phyloP scores from a whole-genome alignment of 2,797 vertebrate species.

The Sitta carolinensis region DNA sequence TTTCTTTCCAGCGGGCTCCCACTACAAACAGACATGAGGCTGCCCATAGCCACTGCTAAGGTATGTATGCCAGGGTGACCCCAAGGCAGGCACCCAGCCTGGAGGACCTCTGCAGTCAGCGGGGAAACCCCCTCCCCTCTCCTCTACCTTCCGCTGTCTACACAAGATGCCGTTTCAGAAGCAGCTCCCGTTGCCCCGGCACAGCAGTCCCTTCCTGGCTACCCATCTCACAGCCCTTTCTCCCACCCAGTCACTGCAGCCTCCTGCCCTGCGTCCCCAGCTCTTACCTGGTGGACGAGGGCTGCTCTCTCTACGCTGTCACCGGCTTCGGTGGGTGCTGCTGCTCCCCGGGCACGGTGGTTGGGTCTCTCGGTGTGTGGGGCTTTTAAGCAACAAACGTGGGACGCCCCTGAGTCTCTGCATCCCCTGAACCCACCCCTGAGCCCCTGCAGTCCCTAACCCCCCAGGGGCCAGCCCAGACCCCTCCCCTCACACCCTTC shows the following conservation, averaged over 20 bases:
- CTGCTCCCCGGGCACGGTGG: fast-evolving
- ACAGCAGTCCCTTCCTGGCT: too few relatives aligned
- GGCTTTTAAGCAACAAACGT: background rate
- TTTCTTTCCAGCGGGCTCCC: background rate
- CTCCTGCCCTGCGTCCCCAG: background rate
- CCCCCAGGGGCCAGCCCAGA: background rate
- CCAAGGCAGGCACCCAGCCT: background rate
- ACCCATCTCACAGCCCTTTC: background rate
- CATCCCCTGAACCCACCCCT: background rate
- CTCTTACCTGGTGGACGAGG: background rate
- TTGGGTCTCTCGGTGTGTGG: fast-evolving
- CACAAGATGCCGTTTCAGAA: background rate
- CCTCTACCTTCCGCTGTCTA: background rate
- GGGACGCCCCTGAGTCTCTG: fast-evolving
- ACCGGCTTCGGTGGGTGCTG: fast-evolving
- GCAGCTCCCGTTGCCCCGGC: background rate
- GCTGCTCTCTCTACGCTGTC: fast-evolving
- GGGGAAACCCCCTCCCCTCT: background rate
- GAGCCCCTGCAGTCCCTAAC: background rate
- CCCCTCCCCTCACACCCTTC: too few relatives aligned
- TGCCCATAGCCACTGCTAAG: background rate
- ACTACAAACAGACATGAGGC: fast-evolving
- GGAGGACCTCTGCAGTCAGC: background rate
- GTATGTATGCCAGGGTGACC: fast-evolving
- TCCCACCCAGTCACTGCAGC: background rate